Percentiles rank a stretch among this genome's conserved stretches.
Evolutionary conservation across 2,113 vertebrate genomes (phyloP).

Genomic region (Anthoscopus minutus): DNA sequence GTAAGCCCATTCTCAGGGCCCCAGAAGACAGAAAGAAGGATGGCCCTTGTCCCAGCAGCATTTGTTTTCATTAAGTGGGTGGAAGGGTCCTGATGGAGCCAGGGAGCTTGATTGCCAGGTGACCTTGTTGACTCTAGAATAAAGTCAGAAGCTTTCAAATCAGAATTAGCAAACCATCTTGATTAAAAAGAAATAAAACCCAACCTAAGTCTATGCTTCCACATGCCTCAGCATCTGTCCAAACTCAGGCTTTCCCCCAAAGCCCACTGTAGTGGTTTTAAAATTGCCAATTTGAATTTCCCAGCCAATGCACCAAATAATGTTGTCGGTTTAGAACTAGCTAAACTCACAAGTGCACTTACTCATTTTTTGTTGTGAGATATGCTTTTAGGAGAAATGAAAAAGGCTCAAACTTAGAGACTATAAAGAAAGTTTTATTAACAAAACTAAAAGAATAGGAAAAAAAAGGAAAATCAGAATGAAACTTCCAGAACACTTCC

Average conservation of each 20-base stretch:
- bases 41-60: background rate
- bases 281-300: too few relatives aligned
- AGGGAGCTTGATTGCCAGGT: background rate
- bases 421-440: too few relatives aligned
- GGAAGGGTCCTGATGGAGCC: background rate
- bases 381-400: too few relatives aligned
- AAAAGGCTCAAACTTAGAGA: too few relatives aligned
- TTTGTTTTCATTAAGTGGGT: conserved; percentile 42
- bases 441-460: too few relatives aligned
- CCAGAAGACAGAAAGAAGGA: background rate
- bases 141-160: background rate
- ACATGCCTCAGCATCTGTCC: background rate
- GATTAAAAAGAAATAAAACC: background rate
- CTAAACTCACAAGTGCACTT: too few relatives aligned
- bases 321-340: too few relatives aligned
- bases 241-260: background rate
- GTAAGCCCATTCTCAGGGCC: background rate
- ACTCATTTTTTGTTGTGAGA: too few relatives aligned
- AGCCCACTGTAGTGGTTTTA: too few relatives aligned
- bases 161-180: background rate
- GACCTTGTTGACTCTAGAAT: background rate
- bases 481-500: too few relatives aligned
- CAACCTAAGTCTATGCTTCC: background rate
- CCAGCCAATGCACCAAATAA: too few relatives aligned
- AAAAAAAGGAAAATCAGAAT: too few relatives aligned